phyloP scores from a whole-genome alignment of 2,888 invertebrate species.

The Agapostemon virescens region DNA sequence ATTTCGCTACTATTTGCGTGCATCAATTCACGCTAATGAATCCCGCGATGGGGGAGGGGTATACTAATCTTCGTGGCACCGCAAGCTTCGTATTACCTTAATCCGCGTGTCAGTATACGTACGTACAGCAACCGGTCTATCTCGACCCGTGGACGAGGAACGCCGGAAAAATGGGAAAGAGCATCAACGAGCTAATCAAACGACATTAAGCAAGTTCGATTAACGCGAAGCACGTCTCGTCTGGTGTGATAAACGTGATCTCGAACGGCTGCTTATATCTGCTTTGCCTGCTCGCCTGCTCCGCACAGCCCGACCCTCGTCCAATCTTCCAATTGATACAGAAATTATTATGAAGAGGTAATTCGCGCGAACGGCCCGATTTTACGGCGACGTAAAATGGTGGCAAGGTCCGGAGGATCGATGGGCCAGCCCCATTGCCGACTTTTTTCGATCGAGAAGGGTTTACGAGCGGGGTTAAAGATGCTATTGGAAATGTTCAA shows the following conservation, averaged over 20 bases:
- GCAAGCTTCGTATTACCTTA: conserved; percentile 18
- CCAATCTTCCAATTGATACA: conserved; percentile 7
- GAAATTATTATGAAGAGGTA: neutral
- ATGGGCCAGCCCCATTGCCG: neutral
- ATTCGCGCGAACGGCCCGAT: neutral
- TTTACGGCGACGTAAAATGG: conserved; percentile 4
- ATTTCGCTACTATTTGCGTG: conserved; percentile 16
- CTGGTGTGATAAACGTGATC: neutral
- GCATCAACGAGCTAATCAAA: conserved; percentile 5
- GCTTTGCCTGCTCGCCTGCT: neutral
- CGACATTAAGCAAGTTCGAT: conserved; percentile 8
- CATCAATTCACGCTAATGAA: conserved; percentile 31
- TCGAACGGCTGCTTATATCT: neutral
- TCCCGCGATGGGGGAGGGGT: neutral
- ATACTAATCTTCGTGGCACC: conserved; percentile 4
- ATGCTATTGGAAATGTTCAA: neutral
- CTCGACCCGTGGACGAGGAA: neutral
- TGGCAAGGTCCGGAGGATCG: neutral
- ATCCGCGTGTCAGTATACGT: neutral
- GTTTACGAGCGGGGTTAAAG: neutral
- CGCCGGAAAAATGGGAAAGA: conserved; percentile 4
- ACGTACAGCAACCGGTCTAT: neutral
- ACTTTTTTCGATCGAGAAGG: neutral
- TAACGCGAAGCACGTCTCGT: neutral
- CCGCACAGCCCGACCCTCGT: neutral